Evolutionary conservation across 2,888 invertebrate species (phyloP), one percentile per base, ranked within the genome.

Genomic region (Andricus curvator): DNA sequence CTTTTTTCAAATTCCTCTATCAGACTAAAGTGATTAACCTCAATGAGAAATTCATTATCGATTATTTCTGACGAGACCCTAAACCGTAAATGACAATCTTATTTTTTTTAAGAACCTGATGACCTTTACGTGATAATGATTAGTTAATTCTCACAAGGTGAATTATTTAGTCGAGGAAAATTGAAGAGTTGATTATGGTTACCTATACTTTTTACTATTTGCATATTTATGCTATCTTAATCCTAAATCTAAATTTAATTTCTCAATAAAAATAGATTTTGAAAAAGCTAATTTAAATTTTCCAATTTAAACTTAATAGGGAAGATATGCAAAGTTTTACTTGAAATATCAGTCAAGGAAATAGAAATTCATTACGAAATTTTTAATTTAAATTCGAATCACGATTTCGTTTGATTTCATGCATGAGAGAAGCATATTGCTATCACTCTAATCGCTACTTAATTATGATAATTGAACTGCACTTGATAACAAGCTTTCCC

Each of bases 391-490:
- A 37, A 41, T 37, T 44, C 25, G 44, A 70, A 15, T 70, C 70
- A 29, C 1, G 41, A 66, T 33, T 66, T 66, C 65, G 8, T n/a
- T n/a, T 9, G 56, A 56, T n/a, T 56, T 56, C 56, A 68, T 44
- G 44, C n/a, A 25, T 22, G 25, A 22, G 44, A 44, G 25, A 25
- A 68, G 41, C 22, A 67, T 41, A 4, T 48, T 44, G 5, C 17
- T 70, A 74, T 56, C 74, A 56, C 15, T 56, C 17, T 11, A 74
- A 74, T 74, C 51, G 56, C 51, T 56, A 25, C 48, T 51, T 48
- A 74, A 74, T 74, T 74, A 74, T 74, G 74, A 51, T 74, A 74
- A 74, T 74, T 74, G 20, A 70, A 20, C 20, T 74, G 56, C 22
- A 68, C 48, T 41, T 66, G 66, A 66, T 66, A 37, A 66, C 20